Evolutionary conservation across 2,888 invertebrate genomes (phyloP).

Genomic region (Polyommatus icarus): DNA sequence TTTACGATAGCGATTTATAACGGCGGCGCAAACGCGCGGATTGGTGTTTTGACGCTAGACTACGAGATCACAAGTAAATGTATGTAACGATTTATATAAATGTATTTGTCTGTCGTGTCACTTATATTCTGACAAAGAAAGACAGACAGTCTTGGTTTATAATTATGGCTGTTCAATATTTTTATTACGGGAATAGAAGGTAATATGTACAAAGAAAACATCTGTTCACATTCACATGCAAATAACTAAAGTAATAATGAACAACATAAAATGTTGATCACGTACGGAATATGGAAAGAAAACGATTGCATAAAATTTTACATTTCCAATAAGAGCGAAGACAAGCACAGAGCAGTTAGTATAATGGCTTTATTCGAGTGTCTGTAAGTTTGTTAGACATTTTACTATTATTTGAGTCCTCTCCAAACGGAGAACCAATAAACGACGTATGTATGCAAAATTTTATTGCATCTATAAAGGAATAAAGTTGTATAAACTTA

Average conservation of each 20-base stretch:
- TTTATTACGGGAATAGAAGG: too few relatives aligned
- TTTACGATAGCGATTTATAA: too few relatives aligned
- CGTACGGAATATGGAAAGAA: slow-evolving; percentile 9
- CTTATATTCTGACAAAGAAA: too few relatives aligned
- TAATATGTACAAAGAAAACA: neutral
- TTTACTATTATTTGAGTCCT: slow-evolving; percentile 43
- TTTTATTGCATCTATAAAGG: slow-evolving; percentile 9
- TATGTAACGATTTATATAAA: too few relatives aligned
- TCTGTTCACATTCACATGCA: neutral
- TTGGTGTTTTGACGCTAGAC: too few relatives aligned
- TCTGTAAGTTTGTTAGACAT: neutral
- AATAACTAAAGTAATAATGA: neutral
- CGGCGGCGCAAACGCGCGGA: too few relatives aligned
- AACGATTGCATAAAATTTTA: slow-evolving; percentile 14
- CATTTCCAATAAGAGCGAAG: slow-evolving; percentile 11
- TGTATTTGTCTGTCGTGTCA: too few relatives aligned
- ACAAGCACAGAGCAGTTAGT: neutral
- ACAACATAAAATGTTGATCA: neutral
- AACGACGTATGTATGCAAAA: slow-evolving; percentile 9
- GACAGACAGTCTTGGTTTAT: too few relatives aligned
- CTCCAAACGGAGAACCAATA: slow-evolving; percentile 26
- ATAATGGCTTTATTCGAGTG: slow-evolving; percentile 2
- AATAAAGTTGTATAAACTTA: neutral
- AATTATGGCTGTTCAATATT: too few relatives aligned
- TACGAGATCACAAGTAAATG: too few relatives aligned